These are phyloP conservation scores for Hydra vulgaris DNA, from an alignment of 30 jellyfish, hydroid and myxozoan genomes.

Conservation along the genomic window DNA sequence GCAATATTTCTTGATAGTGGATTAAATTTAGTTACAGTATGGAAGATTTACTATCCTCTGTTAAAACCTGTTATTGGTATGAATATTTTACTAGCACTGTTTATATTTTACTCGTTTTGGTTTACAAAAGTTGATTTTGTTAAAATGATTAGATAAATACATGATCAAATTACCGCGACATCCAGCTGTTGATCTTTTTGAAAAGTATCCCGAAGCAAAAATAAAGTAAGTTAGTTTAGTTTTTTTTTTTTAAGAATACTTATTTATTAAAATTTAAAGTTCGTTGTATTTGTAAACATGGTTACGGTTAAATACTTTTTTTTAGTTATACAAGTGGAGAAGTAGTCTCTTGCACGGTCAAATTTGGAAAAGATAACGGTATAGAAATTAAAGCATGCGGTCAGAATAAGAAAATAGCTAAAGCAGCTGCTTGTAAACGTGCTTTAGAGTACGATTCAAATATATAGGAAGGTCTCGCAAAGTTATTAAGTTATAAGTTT, in stretches of 20 bases:
- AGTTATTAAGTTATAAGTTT: too few relatives aligned
- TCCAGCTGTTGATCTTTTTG: constrained; percentile 46
- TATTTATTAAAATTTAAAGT: neutral
- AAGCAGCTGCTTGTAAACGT: constrained; percentile 58
- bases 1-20: constrained; percentile 87
- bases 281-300: neutral
- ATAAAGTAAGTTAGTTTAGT: constrained; percentile 18
- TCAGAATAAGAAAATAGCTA: constrained; percentile 44
- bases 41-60: constrained; percentile 69
- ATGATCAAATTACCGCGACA: constrained; percentile 41
- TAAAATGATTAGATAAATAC: constrained; percentile 23
- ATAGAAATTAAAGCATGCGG: constrained; percentile 36
- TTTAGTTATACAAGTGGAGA: constrained; percentile 27
- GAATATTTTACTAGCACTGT: neutral
- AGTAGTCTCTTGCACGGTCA: constrained; percentile 30
- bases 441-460: constrained; percentile 43
- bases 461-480: too few relatives aligned
- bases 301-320: neutral
- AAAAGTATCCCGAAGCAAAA: constrained; percentile 35
- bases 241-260: neutral
- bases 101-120: neutral
- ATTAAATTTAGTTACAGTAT: constrained; percentile 45
- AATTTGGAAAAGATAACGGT: constrained; percentile 30
- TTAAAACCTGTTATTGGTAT: constrained; percentile 63
- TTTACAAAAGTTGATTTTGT: neutral